phyloP scores from a whole-genome alignment of 2,113 vertebrate species.

The Mola mola region DNA sequence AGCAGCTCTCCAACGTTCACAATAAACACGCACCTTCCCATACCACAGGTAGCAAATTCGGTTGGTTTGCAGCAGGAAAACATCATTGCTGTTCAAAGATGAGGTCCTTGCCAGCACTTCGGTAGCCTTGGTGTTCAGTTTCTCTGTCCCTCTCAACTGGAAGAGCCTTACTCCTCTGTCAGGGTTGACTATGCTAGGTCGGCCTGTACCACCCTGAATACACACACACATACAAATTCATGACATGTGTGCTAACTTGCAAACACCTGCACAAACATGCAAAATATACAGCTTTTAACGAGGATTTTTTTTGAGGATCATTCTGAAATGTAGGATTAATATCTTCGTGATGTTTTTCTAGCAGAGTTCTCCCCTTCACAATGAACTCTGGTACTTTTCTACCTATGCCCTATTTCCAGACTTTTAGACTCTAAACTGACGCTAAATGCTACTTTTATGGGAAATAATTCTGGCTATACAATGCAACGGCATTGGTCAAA shows the following conservation, averaged over 20 bases:
- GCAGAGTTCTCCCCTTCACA: no score
- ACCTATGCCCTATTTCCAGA: no score
- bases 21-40: slow-evolving; percentile 83
- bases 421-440: no score
- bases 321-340: no score
- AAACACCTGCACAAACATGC: neutral
- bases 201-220: slow-evolving; percentile 85
- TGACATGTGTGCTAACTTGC: neutral
- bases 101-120: slow-evolving; percentile 86
- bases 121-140: slow-evolving; percentile 88
- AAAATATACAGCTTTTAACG: neutral
- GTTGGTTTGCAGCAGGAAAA: slow-evolving; percentile 85
- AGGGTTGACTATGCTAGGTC: slow-evolving; percentile 65
- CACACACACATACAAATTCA: neutral
- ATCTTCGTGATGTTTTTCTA: no score
- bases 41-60: slow-evolving; percentile 88
- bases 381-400: no score
- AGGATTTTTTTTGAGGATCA: neutral
- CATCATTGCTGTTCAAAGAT: slow-evolving; percentile 89
- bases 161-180: slow-evolving; percentile 80
- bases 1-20: neutral
- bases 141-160: slow-evolving; percentile 86
- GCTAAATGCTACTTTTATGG: no score
- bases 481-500: no score
- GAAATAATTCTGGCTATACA: no score